Percentiles rank a stretch among this genome's conserved stretches.
Conservation (phyloP, 2,888 invertebrate species). For the Cephus spinipes region DNA sequence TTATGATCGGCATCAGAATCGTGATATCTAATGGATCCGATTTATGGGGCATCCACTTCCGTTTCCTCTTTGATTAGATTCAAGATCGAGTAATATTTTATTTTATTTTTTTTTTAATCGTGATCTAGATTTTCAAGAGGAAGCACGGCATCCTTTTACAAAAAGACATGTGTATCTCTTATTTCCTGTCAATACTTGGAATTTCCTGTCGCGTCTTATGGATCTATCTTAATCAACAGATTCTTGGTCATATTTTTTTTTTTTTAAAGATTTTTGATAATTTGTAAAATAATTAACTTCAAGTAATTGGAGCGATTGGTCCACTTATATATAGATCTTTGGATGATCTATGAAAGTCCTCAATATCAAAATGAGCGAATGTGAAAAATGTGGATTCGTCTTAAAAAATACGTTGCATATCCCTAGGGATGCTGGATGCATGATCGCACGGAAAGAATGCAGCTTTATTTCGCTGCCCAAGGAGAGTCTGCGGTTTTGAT, state of each 20-base stretch:
- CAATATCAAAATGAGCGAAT: not conserved
- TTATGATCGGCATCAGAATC: not conserved
- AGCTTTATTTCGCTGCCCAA: slow-evolving; percentile 17
- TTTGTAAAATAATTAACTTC: not conserved
- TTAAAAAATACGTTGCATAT: not conserved
- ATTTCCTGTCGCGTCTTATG: not conserved
- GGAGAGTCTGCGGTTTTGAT: slow-evolving; percentile 31
- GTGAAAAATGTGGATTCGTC: not conserved
- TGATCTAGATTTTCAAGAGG: not conserved
- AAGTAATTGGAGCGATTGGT: not conserved
- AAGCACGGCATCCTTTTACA: not conserved
- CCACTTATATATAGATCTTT: not conserved
- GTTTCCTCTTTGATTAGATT: not conserved
- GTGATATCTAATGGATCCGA: not conserved
- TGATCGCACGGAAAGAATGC: slow-evolving; percentile 20
- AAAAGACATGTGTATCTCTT: not conserved
- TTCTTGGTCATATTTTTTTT: not conserved
- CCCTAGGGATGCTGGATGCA: not conserved
- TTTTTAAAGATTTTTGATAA: not conserved
- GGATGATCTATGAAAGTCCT: not conserved
- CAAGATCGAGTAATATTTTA: not conserved
- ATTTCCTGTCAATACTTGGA: not conserved
- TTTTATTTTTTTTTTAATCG: not conserved
- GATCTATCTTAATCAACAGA: not conserved
- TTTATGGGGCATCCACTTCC: not conserved